Conservation (phyloP, 2,888 invertebrate species). For the Hydriomena furcata region DNA sequence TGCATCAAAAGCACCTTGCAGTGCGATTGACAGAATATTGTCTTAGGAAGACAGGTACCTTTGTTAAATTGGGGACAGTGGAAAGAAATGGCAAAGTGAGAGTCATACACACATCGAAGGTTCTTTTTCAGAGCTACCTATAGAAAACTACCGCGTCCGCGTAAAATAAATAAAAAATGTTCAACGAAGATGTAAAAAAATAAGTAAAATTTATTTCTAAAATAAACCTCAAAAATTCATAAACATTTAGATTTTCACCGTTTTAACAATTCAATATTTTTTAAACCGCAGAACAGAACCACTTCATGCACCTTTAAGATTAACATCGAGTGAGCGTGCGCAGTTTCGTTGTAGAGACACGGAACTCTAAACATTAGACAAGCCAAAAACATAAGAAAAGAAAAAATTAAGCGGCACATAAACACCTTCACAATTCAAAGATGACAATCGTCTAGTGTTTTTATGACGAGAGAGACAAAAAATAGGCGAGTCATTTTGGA, state of each 20-base stretch:
- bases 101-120: background rate
- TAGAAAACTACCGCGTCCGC: too few relatives aligned
- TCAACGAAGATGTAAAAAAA: too few relatives aligned
- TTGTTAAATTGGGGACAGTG: slow-evolving; percentile 41
- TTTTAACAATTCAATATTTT: too few relatives aligned
- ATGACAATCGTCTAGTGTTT: slow-evolving; percentile 68
- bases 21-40: slow-evolving; percentile 73
- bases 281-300: too few relatives aligned
- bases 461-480: slow-evolving; percentile 58
- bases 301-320: too few relatives aligned
- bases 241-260: too few relatives aligned
- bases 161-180: too few relatives aligned
- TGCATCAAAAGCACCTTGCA: slow-evolving; percentile 66
- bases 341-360: background rate
- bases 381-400: slow-evolving; percentile 36
- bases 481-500: slow-evolving; percentile 57
- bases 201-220: too few relatives aligned
- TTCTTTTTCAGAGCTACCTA: too few relatives aligned
- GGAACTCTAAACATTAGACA: slow-evolving; percentile 34
- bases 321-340: too few relatives aligned
- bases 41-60: slow-evolving; percentile 73
- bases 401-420: slow-evolving; percentile 51
- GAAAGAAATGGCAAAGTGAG: slow-evolving; percentile 35
- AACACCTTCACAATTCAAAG: slow-evolving; percentile 54
- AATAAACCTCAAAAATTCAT: too few relatives aligned